Evolutionary conservation across 2,888 invertebrate species (phyloP).

Genomic region (Pyrrhia umbra): DNA sequence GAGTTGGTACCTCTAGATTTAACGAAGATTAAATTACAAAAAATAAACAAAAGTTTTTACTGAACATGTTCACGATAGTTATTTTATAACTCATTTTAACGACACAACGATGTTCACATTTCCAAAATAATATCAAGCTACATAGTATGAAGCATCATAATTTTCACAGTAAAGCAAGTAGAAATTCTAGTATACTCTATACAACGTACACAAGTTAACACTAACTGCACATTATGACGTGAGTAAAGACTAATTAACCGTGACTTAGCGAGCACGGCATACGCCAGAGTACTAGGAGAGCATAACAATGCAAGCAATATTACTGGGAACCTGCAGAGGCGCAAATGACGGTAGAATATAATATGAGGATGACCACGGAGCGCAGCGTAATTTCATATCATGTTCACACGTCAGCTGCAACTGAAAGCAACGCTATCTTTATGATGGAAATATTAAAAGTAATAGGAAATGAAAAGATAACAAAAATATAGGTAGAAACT

Average conservation of each 20-base stretch:
- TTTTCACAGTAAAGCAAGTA: background rate
- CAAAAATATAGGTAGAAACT: too few species aligned
- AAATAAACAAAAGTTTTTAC: too few species aligned
- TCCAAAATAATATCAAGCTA: background rate
- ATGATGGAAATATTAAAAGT: conserved; percentile 1
- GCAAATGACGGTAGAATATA: conserved; percentile 14
- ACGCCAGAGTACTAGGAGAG: conserved; percentile 6
- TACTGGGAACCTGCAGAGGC: background rate
- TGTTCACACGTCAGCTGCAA: conserved; percentile 2
- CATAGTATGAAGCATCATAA: background rate
- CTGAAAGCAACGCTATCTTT: background rate
- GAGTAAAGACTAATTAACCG: conserved; percentile 44
- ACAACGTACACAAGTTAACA: conserved; percentile 18
- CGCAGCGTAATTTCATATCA: conserved; percentile 8
- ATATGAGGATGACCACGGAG: conserved; percentile 9
- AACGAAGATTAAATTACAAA: too few species aligned
- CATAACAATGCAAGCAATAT: conserved; percentile 39
- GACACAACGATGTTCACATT: background rate
- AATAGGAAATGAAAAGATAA: background rate
- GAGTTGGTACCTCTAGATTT: too few species aligned
- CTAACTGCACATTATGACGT: conserved; percentile 30
- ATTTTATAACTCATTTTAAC: background rate
- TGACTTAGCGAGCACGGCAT: conserved; percentile 17
- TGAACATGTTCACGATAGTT: too few species aligned
- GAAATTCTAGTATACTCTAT: conserved; percentile 5